Conservation (phyloP, 1,140 invertebrate genomes). For the Drosophila arizonae region DNA sequence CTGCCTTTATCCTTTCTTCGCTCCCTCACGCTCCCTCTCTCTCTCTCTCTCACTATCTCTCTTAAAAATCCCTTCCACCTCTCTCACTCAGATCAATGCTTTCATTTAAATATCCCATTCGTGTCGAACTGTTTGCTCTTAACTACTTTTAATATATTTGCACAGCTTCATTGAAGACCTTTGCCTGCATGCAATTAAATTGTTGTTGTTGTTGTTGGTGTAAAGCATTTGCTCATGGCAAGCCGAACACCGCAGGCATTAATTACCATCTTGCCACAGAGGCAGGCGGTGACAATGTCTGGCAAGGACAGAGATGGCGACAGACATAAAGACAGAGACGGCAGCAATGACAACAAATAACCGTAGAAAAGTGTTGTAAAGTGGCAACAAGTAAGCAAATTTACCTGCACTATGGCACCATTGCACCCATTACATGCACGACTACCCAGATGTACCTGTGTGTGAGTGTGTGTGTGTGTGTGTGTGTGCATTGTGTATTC, state of each 20-base stretch:
- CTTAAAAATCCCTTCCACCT: too few species aligned
- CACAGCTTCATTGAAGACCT: neutral
- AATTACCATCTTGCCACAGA: constrained; percentile 8
- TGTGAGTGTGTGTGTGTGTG: too few species aligned
- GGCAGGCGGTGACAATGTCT: neutral
- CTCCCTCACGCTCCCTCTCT: too few species aligned
- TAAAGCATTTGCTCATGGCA: constrained; percentile 2
- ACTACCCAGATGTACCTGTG: neutral
- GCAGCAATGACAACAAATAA: neutral
- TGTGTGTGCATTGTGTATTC: neutral
- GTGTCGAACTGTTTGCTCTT: too few species aligned
- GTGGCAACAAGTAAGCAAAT: constrained; percentile 45
- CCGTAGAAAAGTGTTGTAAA: constrained; percentile 8
- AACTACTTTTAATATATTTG: neutral
- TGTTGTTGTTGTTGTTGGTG: neutral
- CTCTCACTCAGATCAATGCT: too few species aligned
- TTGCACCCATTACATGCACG: neutral
- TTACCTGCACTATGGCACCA: constrained; percentile 1
- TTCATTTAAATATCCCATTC: too few species aligned
- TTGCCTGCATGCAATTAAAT: constrained; percentile 9
- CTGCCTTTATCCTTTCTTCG: too few species aligned
- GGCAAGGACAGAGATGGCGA: neutral
- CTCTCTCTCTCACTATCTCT: too few species aligned
- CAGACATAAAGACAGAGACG: neutral
- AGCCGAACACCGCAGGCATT: constrained; percentile 5